Percentiles rank a stretch among this genome's conserved stretches.
These are phyloP conservation scores for Hirtodrosophila histrioides DNA, from an alignment of 2,888 invertebrate genomes.

Conservation along the genomic window DNA sequence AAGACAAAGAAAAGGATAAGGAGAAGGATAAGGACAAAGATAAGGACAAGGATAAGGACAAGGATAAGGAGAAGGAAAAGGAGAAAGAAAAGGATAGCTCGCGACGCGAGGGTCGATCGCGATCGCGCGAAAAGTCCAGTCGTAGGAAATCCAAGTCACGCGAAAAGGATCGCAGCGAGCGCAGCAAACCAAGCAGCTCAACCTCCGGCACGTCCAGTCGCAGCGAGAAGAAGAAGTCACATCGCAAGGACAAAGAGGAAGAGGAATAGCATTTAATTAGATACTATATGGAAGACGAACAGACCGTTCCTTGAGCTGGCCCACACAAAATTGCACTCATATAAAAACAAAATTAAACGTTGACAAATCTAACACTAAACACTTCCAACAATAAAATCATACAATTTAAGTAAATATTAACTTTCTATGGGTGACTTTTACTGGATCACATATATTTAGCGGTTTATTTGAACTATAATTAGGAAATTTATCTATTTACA, in stretches of 20 bases:
- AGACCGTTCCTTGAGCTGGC: conserved; percentile 39
- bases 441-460: neutral
- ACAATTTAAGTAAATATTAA: conserved; percentile 25
- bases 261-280: conserved; percentile 86
- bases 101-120: conserved; percentile 85
- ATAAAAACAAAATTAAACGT: conserved; percentile 12
- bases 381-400: conserved; percentile 61
- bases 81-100: conserved; percentile 63
- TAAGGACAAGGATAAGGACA: conserved; percentile 69
- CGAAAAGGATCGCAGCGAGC: conserved; percentile 86
- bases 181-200: conserved; percentile 64
- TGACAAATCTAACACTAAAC: conserved; percentile 27
- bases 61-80: conserved; percentile 44
- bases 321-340: conserved; percentile 7
- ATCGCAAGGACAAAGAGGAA: conserved; percentile 91
- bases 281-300: conserved; percentile 59
- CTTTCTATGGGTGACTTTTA: neutral
- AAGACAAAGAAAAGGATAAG: conserved; percentile 59
- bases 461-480: neutral
- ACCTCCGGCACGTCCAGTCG: conserved; percentile 69
- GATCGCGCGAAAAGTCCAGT: conserved; percentile 88
- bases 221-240: conserved; percentile 88
- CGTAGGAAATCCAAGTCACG: conserved; percentile 87
- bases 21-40: conserved; percentile 55
- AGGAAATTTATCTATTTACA: neutral